These are phyloP conservation scores for Eugnorisma glareosa DNA, from an alignment of 2,888 invertebrate species.

Conservation along the genomic window DNA sequence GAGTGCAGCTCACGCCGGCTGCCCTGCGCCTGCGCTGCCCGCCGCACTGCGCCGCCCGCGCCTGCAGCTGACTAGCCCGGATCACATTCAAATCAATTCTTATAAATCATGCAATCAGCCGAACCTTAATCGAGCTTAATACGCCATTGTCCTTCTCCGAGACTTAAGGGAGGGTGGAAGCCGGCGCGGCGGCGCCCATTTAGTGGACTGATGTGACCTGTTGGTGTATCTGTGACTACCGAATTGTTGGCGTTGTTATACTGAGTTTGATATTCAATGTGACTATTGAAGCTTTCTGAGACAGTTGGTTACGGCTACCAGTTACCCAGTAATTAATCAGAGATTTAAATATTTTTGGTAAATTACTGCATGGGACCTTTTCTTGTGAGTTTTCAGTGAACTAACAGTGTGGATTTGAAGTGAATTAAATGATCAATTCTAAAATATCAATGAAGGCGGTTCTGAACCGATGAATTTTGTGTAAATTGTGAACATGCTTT, in stretches of 20 bases:
- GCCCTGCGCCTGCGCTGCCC: slow-evolving; percentile 64
- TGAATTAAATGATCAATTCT: background rate
- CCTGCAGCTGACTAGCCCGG: slow-evolving; percentile 61
- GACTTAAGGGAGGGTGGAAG: slow-evolving; percentile 43
- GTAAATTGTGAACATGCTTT: background rate
- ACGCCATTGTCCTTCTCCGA: slow-evolving; percentile 42
- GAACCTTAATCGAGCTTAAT: slow-evolving; percentile 65
- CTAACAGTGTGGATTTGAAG: slow-evolving; percentile 28
- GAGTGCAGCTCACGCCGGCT: slow-evolving; percentile 80
- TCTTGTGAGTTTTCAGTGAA: background rate
- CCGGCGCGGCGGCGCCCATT: slow-evolving; percentile 23
- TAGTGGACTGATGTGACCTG: slow-evolving; percentile 41
- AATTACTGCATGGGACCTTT: background rate
- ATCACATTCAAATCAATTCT: slow-evolving; percentile 68
- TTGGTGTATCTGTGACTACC: slow-evolving; percentile 42
- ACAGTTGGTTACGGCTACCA: slow-evolving; percentile 3
- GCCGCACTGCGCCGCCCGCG: slow-evolving; percentile 50
- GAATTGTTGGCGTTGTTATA: slow-evolving; percentile 5
- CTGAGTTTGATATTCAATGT: slow-evolving; percentile 19
- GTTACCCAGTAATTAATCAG: background rate
- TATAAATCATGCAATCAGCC: slow-evolving; percentile 72
- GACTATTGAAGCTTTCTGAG: slow-evolving; percentile 16
- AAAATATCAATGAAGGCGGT: background rate
- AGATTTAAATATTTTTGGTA: slow-evolving; percentile 7
- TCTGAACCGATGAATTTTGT: background rate